These are phyloP conservation scores for Pagrus major DNA, from an alignment of 2,113 vertebrate species.

Conservation along the genomic window DNA sequence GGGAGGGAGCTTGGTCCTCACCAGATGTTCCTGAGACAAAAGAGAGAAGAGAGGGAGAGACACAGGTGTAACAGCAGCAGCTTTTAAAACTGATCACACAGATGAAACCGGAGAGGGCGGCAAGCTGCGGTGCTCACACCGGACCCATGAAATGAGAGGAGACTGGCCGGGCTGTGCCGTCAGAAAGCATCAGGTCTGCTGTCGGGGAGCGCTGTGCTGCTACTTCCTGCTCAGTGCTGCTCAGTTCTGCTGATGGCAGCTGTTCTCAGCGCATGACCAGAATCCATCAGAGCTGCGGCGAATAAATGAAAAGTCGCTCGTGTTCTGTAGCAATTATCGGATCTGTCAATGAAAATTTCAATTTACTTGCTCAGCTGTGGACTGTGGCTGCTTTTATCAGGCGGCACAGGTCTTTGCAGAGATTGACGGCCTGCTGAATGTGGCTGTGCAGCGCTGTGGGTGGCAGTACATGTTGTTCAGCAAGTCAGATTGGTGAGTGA, in stretches of 20 bases:
- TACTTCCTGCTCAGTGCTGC: conserved; percentile 33
- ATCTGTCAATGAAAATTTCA: conserved; percentile 20
- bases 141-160: conserved; percentile 64
- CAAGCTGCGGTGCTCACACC: conserved; percentile 16
- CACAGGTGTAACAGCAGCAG: neutral
- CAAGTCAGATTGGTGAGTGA: conserved; percentile 42
- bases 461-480: conserved; percentile 46
- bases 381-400: conserved; percentile 16
- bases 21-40: conserved; percentile 87
- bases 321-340: conserved; percentile 9
- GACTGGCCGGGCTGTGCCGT: conserved; percentile 41
- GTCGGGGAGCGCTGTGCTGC: conserved; percentile 31
- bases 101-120: conserved; percentile 23
- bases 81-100: conserved; percentile 20
- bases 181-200: conserved; percentile 59
- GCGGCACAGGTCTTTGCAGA: conserved; percentile 5
- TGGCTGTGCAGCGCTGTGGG: conserved; percentile 27
- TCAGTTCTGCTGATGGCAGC: conserved; percentile 49
- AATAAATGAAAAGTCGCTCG: conserved; percentile 5
- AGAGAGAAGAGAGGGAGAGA: neutral
- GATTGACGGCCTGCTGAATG: conserved; percentile 15
- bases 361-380: neutral
- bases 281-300: neutral
- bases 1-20: conserved; percentile 89
- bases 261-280: conserved; percentile 6